A percentile compares a stretch with the other conserved stretches of the same genome.
Conservation (phyloP, 1,140 invertebrate species). For the Coenobita brevimanus region DNA sequence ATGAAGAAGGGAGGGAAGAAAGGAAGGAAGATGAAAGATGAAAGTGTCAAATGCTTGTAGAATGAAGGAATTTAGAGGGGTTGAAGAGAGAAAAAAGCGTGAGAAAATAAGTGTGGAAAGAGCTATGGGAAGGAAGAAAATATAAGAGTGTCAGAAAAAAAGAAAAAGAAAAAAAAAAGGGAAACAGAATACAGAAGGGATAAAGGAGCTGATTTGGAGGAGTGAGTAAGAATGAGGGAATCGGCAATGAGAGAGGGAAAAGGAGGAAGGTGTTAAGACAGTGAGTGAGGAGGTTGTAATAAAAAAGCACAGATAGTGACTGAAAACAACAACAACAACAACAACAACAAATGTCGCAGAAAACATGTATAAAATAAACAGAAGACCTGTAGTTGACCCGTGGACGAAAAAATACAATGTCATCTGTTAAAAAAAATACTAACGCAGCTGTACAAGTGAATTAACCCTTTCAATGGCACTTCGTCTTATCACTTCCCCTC, state of each 20-base stretch:
- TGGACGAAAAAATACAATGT: too few relatives aligned
- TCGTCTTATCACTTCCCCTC: too few relatives aligned
- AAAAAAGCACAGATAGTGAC: too few relatives aligned
- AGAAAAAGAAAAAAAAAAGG: neutral
- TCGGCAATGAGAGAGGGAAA: neutral
- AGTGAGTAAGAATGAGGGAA: neutral
- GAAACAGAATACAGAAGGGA: neutral
- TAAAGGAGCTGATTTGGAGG: neutral
- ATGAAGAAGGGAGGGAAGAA: neutral
- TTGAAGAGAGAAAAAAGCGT: neutral
- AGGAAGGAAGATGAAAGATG: neutral
- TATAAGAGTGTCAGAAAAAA: neutral
- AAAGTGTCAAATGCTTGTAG: neutral
- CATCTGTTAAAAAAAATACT: too few relatives aligned
- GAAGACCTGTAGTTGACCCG: too few relatives aligned
- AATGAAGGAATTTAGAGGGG: neutral
- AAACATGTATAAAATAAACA: too few relatives aligned
- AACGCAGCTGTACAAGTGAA: too few relatives aligned
- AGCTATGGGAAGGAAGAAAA: neutral
- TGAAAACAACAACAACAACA: neutral
- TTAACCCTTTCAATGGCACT: too few relatives aligned
- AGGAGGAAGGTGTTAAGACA: neutral
- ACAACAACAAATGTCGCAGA: neutral
- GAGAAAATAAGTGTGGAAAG: neutral
- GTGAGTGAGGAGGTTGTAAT: neutral